Conservation (phyloP, 2,888 invertebrate genomes). For the Acrocyrtus sp. region DNA sequence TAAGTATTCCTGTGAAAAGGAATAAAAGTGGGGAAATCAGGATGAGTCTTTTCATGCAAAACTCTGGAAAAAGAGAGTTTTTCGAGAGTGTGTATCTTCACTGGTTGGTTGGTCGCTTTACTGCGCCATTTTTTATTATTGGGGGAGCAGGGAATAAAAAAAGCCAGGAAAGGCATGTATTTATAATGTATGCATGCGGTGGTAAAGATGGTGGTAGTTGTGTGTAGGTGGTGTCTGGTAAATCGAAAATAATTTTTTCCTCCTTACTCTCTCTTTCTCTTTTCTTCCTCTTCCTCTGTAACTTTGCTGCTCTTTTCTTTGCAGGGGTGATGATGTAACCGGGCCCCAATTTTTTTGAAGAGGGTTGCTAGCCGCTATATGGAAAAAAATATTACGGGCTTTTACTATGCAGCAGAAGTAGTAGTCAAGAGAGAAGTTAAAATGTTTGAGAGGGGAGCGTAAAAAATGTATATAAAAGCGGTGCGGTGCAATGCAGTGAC, state of each 20-base stretch:
- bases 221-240: conserved; percentile 23
- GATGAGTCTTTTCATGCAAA: background rate
- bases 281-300: too few relatives aligned
- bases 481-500: conserved; percentile 51
- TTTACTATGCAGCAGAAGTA: too few relatives aligned
- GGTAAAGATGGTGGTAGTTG: conserved; percentile 8
- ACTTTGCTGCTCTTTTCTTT: too few relatives aligned
- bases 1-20: conserved; percentile 7
- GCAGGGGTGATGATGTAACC: background rate
- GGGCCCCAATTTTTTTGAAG: too few relatives aligned
- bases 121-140: conserved; percentile 28
- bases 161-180: background rate
- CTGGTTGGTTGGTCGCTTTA: conserved; percentile 6
- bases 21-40: background rate
- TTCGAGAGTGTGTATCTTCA: too few relatives aligned
- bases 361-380: too few relatives aligned
- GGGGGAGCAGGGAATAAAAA: background rate
- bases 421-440: background rate
- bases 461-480: background rate
- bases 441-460: background rate
- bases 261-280: background rate
- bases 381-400: too few relatives aligned
- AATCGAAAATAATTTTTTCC: conserved; percentile 28
- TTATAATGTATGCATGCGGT: conserved; percentile 12
- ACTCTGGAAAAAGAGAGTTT: too few relatives aligned